Conservation (phyloP, 2,797 vertebrate species). For the Pogonophryne albipinna region DNA sequence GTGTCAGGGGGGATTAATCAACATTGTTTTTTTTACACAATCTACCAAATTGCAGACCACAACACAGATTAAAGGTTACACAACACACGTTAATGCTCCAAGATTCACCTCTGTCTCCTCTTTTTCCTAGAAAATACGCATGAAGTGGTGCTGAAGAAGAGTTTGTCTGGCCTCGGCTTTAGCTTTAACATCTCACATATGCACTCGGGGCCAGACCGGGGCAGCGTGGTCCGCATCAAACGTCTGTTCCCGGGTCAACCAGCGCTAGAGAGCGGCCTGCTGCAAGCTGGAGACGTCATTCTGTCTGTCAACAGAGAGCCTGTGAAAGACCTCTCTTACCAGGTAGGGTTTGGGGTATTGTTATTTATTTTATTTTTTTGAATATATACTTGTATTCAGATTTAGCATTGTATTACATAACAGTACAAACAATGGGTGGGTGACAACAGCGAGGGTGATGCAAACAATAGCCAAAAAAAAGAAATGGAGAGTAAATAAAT, state of each 20-base stretch:
- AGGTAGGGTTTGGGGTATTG: conserved; percentile 78
- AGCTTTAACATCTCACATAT: conserved; percentile 89
- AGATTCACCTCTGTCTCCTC: conserved; percentile 20
- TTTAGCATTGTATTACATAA: no score
- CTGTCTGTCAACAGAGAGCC: conserved; percentile 89
- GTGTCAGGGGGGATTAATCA: neutral
- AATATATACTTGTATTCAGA: no score
- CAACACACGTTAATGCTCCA: conserved; percentile 30
- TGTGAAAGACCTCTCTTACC: conserved; percentile 88
- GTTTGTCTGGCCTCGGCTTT: conserved; percentile 90
- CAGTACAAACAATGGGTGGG: no score
- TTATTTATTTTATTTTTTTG: no score
- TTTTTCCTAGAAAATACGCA: conserved; percentile 85
- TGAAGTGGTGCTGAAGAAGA: conserved; percentile 90
- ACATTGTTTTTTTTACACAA: neutral
- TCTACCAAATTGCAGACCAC: conserved; percentile 4
- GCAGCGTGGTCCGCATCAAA: conserved; percentile 89
- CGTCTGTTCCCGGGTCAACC: conserved; percentile 91
- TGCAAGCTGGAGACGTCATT: conserved; percentile 91
- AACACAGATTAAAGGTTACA: conserved; percentile 45
- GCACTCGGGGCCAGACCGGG: conserved; percentile 65
- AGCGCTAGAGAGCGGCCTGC: conserved; percentile 86
- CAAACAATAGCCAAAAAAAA: no score
- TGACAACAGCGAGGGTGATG: no score
- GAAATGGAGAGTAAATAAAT: no score